A percentile compares a stretch with the other conserved stretches of the same genome.
Conservation (phyloP, 2,888 invertebrate genomes). For the Salpingus planirostris region DNA sequence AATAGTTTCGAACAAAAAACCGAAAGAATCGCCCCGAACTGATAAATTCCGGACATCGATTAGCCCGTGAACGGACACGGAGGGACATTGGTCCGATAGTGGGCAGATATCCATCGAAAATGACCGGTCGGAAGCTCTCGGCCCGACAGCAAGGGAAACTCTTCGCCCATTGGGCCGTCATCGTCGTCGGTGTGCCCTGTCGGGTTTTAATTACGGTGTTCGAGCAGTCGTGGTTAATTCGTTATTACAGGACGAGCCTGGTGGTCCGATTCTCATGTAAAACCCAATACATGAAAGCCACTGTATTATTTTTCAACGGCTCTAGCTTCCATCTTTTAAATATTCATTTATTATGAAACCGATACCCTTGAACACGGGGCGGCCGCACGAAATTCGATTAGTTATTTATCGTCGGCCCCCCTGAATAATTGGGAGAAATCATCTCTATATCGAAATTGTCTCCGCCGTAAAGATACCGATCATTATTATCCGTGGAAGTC, state of each 20-base stretch:
- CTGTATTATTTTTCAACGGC: constrained; percentile 10
- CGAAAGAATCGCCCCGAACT: too few species aligned
- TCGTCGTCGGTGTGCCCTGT: background rate
- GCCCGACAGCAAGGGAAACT: too few species aligned
- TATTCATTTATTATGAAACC: constrained; percentile 17
- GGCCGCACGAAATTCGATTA: too few species aligned
- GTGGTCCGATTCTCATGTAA: constrained; percentile 15
- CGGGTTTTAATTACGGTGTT: constrained; percentile 11
- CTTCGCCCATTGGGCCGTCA: too few species aligned
- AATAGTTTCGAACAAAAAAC: too few species aligned
- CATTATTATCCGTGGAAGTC: too few species aligned
- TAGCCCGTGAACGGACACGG: too few species aligned
- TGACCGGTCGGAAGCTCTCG: constrained; percentile 9
- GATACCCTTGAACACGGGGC: constrained; percentile 13
- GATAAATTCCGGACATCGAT: too few species aligned
- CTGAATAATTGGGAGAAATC: too few species aligned
- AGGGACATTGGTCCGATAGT: constrained; percentile 5
- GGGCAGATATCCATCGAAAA: constrained; percentile 7
- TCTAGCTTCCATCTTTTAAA: constrained; percentile 11
- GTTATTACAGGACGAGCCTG: constrained; percentile 13
- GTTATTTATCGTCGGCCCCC: too few species aligned
- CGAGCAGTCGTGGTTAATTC: constrained; percentile 14
- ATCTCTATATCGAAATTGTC: too few species aligned
- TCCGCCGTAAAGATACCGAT: too few species aligned
- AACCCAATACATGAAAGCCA: constrained; percentile 11